Percentiles rank a stretch among this genome's conserved stretches.
Conservation (phyloP, 1,140 invertebrate genomes). For the Heterodera carotae region DNA sequence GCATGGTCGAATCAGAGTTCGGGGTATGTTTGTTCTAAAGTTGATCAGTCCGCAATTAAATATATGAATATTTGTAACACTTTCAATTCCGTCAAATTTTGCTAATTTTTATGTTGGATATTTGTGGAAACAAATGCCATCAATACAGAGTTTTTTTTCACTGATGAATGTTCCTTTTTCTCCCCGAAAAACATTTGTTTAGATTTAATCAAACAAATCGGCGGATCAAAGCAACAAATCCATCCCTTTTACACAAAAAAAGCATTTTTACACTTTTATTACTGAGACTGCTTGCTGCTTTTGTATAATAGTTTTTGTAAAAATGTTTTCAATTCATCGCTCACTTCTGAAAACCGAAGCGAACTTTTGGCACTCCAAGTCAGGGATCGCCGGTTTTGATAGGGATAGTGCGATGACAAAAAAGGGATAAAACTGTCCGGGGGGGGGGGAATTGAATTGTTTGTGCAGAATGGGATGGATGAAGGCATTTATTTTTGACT, state of each 20-base stretch:
- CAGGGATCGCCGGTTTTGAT: too few relatives aligned
- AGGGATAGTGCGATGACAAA: too few relatives aligned
- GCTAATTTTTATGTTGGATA: background rate
- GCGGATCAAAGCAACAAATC: background rate
- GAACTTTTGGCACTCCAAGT: too few relatives aligned
- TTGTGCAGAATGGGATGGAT: too few relatives aligned
- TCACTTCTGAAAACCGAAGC: background rate
- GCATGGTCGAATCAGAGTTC: background rate
- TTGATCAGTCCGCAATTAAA: background rate
- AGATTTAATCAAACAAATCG: background rate
- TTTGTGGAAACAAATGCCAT: background rate
- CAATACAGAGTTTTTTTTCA: too few relatives aligned
- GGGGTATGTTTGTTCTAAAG: background rate
- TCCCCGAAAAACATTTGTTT: background rate
- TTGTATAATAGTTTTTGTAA: background rate
- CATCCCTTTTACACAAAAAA: background rate
- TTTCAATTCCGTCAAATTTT: background rate
- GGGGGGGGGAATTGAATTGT: too few relatives aligned
- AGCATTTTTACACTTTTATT: background rate
- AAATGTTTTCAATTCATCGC: background rate
- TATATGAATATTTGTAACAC: background rate
- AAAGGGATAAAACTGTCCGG: too few relatives aligned
- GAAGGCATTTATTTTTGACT: too few relatives aligned
- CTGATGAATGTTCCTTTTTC: background rate
- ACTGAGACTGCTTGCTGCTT: background rate